A percentile compares a stretch with the other conserved stretches of the same genome.
Conservation (phyloP, 2,888 invertebrate species). For the Pelosia muscerda region DNA sequence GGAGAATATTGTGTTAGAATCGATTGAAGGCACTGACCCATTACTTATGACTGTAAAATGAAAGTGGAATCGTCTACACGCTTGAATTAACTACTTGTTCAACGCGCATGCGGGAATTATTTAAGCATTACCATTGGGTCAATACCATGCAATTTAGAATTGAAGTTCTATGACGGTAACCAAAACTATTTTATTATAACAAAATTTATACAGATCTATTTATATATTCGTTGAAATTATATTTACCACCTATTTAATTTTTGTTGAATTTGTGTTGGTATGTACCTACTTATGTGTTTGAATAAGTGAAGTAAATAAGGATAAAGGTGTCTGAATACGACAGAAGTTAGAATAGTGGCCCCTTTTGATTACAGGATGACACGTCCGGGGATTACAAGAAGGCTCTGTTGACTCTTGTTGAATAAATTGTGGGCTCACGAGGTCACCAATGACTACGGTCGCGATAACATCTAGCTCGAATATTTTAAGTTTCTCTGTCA, state of each 20-base stretch:
- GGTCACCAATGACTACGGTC: conserved; percentile 61
- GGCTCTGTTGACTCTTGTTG: conserved; percentile 94
- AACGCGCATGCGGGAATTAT: conserved; percentile 43
- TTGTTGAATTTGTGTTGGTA: conserved; percentile 33
- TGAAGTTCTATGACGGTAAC: conserved; percentile 32
- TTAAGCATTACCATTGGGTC: conserved; percentile 30
- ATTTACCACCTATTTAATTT: conserved; percentile 25
- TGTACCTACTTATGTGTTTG: conserved; percentile 27
- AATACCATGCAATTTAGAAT: conserved; percentile 21
- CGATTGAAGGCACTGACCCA: conserved; percentile 48
- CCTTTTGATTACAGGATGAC: conserved; percentile 92
- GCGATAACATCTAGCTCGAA: conserved; percentile 68
- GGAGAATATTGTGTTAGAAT: conserved; percentile 33
- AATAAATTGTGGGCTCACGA: conserved; percentile 77
- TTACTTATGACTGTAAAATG: conserved; percentile 36
- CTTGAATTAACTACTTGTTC: conserved; percentile 33
- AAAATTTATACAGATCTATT: conserved; percentile 74
- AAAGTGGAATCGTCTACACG: conserved; percentile 35
- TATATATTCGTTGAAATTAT: conserved; percentile 44
- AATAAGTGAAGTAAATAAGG: conserved; percentile 30
- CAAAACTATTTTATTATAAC: conserved; percentile 39
- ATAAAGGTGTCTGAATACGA: conserved; percentile 39
- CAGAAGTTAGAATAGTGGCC: conserved; percentile 65
- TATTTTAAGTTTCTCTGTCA: conserved; percentile 77
- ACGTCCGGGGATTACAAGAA: conserved; percentile 97